Conservation (phyloP, 2,797 vertebrate species). For the Chrysocyon brachyurus region DNA sequence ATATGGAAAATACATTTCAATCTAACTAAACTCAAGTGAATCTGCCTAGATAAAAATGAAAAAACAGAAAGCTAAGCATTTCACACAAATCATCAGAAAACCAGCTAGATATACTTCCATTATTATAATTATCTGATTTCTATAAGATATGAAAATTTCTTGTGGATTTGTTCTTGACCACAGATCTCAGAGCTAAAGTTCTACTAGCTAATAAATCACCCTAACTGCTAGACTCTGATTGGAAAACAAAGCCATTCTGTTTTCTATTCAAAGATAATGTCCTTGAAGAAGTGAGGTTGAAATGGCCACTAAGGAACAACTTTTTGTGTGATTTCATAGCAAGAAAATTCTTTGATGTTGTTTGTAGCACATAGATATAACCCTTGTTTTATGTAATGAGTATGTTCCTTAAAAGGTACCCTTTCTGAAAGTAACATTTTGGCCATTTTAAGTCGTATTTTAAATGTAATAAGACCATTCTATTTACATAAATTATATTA, state of each 20-base stretch:
- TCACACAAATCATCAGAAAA: not conserved
- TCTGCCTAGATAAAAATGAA: not conserved
- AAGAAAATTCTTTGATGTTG: constrained; percentile 14
- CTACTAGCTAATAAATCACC: not conserved
- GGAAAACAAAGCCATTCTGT: constrained; percentile 1
- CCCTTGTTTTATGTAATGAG: not conserved
- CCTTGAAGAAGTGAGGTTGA: not conserved
- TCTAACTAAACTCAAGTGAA: not conserved
- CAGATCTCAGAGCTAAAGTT: not conserved
- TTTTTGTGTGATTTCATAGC: not conserved
- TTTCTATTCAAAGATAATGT: not conserved
- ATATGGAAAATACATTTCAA: not conserved
- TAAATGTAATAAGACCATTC: constrained; percentile 5
- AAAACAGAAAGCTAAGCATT: not conserved
- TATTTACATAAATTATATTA: not conserved
- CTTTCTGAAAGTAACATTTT: constrained; percentile 30
- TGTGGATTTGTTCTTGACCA: not conserved
- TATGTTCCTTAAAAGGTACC: not conserved
- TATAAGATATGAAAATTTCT: not conserved
- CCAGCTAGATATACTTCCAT: not conserved
- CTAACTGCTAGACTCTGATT: not conserved
- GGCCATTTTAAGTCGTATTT: constrained; percentile 18
- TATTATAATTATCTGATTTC: not conserved
- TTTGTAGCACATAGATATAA: not conserved
- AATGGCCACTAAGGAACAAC: not conserved